Evolutionary conservation across 1,140 invertebrate genomes (phyloP), one percentile per base, ranked within the genome.

Genomic region (Dinoponera quadriceps): DNA sequence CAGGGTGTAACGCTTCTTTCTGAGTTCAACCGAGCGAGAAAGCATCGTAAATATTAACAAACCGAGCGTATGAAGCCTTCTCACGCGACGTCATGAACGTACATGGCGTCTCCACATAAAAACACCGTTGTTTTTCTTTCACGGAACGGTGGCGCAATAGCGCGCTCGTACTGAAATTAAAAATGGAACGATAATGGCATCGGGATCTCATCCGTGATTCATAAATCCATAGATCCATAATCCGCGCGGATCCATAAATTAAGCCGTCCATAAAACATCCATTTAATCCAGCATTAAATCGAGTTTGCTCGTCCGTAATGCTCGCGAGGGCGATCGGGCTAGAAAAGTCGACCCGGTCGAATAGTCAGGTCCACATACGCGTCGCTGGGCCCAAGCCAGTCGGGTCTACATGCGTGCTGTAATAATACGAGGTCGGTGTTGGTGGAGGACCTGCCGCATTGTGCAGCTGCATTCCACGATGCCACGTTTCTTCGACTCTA

Each of bases 381-480:
- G 75, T 69, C 75, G 38, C 57, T 18, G 69, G 16, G 69, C 27
- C 69, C 29, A n/a, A 25, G 51, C 11, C 75, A 63, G 49, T 29
- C 33, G 66, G 54, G 33, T 48, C 66, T 60, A 54, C 60, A 48
- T 60, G 27, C n/a, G 27, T 27, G 51, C 74, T 86, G 80, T 75
- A 89, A 85, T 71, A 83, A 89, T 82, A 87, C 66, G 54, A 60
- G 71, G 44, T 66, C 49, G 82, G 72, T 62, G 69, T 75, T 83
- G 38, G 63, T 86, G 44, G 77, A 85, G 82, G 55, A 88, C 81
- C 84, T 84, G 86, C 86, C 71, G 66, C 84, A 90, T 90, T 84
- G 85, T 88, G 63, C 69, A 85, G 89, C 89, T 85, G 87, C 89
- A 90, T 90, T 90, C 86, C 86, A 86, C 62, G 63, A 49, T 44